Evolutionary conservation across 1,140 invertebrate species (phyloP).

Genomic region (Zelostemma sp.): DNA sequence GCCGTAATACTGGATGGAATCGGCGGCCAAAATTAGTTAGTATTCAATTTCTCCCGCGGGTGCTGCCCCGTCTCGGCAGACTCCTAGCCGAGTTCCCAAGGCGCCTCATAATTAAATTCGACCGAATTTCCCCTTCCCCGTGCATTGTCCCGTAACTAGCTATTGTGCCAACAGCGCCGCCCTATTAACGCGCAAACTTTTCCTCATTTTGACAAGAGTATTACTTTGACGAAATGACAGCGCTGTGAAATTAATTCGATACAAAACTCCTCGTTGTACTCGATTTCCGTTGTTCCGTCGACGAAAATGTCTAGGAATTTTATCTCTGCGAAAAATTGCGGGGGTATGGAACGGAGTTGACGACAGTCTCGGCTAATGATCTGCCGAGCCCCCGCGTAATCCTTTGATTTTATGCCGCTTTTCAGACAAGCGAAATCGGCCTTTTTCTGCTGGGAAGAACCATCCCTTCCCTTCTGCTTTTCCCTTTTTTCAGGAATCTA

Average conservation of each 20-base stretch:
- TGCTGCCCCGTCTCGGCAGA: slow-evolving; percentile 37
- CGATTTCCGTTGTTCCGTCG: slow-evolving; percentile 8
- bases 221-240: slow-evolving; percentile 41
- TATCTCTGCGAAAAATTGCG: too few relatives aligned
- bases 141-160: slow-evolving; percentile 70
- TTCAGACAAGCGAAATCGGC: too few relatives aligned
- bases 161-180: slow-evolving; percentile 63
- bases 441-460: too few relatives aligned
- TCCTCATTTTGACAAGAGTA: slow-evolving; percentile 43
- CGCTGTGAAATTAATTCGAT: slow-evolving; percentile 36
- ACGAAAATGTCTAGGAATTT: too few relatives aligned
- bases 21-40: slow-evolving; percentile 67
- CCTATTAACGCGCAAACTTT: slow-evolving; percentile 60
- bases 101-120: slow-evolving; percentile 71
- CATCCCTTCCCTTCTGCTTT: too few relatives aligned
- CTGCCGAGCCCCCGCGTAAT: too few relatives aligned
- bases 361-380: too few relatives aligned
- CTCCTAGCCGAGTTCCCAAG: slow-evolving; percentile 60
- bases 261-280: slow-evolving; percentile 35
- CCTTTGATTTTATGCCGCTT: too few relatives aligned
- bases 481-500: too few relatives aligned
- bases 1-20: slow-evolving; percentile 54
- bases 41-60: slow-evolving; percentile 68
- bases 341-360: too few relatives aligned
- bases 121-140: slow-evolving; percentile 64